Conservation (phyloP, 64 coral and sea anemone species). For the Dendrophyllia cribrosa region DNA sequence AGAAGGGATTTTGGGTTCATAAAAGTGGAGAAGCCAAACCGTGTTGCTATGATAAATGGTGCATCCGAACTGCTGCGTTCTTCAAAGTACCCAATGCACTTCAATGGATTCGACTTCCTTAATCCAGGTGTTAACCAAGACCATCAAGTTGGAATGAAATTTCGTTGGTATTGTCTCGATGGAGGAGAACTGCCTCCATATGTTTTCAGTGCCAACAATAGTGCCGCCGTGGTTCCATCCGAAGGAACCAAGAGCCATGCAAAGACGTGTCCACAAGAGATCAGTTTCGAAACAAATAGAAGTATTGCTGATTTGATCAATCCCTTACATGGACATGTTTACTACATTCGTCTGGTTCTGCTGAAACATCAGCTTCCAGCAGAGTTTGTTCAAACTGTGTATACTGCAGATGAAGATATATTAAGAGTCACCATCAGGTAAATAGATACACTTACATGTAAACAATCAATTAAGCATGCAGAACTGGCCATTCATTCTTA, state of each 20-base stretch:
- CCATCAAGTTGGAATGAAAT: background rate
- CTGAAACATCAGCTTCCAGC: background rate
- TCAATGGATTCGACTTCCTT: background rate
- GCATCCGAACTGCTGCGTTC: background rate
- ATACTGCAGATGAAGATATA: background rate
- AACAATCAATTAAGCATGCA: background rate
- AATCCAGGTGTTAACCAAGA: background rate
- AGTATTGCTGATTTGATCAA: background rate
- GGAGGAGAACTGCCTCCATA: background rate
- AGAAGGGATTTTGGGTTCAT: conserved; percentile 1
- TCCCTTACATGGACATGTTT: background rate
- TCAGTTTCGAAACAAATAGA: background rate
- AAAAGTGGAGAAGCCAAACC: background rate
- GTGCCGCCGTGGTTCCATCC: background rate
- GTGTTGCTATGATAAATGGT: background rate
- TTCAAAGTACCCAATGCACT: background rate
- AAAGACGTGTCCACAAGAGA: background rate
- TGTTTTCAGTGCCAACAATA: background rate
- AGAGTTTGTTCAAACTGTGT: background rate
- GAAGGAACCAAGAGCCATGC: background rate
- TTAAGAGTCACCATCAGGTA: background rate
- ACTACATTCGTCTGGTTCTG: background rate
- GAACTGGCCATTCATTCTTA: too few species aligned
- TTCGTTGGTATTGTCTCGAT: background rate
- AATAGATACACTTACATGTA: background rate